Conservation (phyloP, 2,797 vertebrate species). For the Gambusia yucatana region DNA sequence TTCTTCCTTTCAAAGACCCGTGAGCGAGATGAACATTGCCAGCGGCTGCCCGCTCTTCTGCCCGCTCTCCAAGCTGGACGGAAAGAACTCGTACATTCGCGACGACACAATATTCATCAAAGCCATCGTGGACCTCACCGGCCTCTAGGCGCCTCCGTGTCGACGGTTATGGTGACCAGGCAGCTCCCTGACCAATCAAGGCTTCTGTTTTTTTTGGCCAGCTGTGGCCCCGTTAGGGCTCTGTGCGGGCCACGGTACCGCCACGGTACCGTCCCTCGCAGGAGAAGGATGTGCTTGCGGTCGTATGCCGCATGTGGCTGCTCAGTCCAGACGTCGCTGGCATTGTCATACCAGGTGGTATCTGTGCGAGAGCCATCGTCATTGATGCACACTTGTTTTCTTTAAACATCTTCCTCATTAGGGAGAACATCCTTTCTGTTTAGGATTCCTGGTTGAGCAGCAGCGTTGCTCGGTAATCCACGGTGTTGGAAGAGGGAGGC, state of each 20-base stretch:
- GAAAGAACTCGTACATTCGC: constrained; percentile 93
- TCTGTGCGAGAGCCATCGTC: constrained; percentile 32
- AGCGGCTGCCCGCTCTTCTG: constrained; percentile 98
- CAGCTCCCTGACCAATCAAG: constrained; percentile 61
- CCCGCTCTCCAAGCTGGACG: constrained; percentile 90
- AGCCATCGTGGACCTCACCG: constrained; percentile 96
- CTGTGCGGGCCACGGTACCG: constrained; percentile 36
- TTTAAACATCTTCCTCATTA: constrained; percentile 30
- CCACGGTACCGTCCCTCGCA: constrained; percentile 47
- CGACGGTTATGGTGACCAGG: constrained; percentile 37
- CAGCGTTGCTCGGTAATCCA: constrained; percentile 25
- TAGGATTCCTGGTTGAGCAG: constrained; percentile 24
- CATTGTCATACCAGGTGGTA: constrained; percentile 37
- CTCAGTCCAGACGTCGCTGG: constrained; percentile 38
- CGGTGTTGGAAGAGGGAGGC: constrained; percentile 28
- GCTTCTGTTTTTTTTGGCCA: constrained; percentile 53
- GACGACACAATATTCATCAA: constrained; percentile 98
- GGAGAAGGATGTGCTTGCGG: constrained; percentile 54
- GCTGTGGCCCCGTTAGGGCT: constrained; percentile 46
- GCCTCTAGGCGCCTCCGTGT: constrained; percentile 80
- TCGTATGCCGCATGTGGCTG: constrained; percentile 55
- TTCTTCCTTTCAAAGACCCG: constrained; percentile 94
- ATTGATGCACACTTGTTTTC: constrained; percentile 60
- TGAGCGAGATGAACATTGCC: constrained; percentile 97
- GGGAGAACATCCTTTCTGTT: constrained; percentile 39